Conservation (phyloP, 2,888 invertebrate genomes). For the Eustalomyia histrio region DNA sequence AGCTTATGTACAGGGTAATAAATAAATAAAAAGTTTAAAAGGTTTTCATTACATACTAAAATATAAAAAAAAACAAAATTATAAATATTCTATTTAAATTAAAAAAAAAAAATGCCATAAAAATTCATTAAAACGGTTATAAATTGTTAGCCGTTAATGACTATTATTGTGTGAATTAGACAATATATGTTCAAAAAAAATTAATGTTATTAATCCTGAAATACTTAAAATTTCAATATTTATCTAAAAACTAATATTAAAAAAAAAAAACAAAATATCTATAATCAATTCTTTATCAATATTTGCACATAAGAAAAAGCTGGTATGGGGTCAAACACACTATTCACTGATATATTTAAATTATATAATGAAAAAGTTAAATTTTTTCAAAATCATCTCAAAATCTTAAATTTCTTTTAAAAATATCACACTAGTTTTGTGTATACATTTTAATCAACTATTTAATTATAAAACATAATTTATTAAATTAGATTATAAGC, state of each 20-base stretch:
- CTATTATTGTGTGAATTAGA: slow-evolving; percentile 79
- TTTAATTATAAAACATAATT: background rate
- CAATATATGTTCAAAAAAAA: slow-evolving; percentile 74
- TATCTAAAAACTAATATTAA: slow-evolving; percentile 7
- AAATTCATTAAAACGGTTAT: slow-evolving; percentile 30
- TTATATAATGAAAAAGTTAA: background rate
- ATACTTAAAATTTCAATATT: slow-evolving; percentile 8
- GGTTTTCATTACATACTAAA: slow-evolving; percentile 54
- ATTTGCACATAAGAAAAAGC: slow-evolving; percentile 68
- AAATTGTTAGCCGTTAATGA: slow-evolving; percentile 60
- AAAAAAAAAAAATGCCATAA: background rate
- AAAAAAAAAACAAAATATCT: no score
- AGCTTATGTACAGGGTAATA: slow-evolving; percentile 64
- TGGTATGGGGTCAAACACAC: slow-evolving; percentile 79
- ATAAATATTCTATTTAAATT: background rate
- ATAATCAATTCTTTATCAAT: slow-evolving; percentile 33
- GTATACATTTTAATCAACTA: slow-evolving; percentile 2
- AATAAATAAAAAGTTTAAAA: slow-evolving; percentile 46
- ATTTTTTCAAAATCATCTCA: slow-evolving; percentile 11
- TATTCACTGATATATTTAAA: slow-evolving; percentile 54
- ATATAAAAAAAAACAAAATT: slow-evolving; percentile 6
- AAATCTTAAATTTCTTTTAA: slow-evolving; percentile 2
- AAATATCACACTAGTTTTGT: background rate
- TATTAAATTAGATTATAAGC: slow-evolving; percentile 55
- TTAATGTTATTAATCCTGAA: background rate